Base-by-base conservation (phyloP, 2,888 invertebrate genomes). In the Melanchra persicariae region DNA sequence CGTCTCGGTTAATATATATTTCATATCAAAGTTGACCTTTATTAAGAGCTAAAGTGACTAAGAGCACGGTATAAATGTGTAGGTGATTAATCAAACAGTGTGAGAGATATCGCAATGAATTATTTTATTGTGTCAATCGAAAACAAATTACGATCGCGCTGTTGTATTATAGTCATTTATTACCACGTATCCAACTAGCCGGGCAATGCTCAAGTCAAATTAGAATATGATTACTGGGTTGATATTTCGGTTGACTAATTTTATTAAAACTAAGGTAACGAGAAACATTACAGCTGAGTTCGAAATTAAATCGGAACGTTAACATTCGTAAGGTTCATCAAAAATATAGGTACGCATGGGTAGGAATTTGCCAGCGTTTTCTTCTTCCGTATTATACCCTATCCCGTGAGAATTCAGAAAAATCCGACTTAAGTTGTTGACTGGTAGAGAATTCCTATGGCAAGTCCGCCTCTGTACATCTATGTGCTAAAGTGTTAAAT, bases 121-220 rank as follows among this genome's bases (percentile, higher is more conserved):
- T 75, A 78, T 74, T 74, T 74, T 73, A 64, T 52, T 73, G 37
- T 75, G 58, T 72, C 79, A 57, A 65, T 65, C 30, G 60, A 79
- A 76, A 51, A 74, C 73, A 72, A 78, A 78, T 78, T 78, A 74
- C 40, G 61, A 61, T 78, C 73, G 55, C 49, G 49, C 43, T 22
- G 54, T 30, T 40, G 26, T 45, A 43, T 30, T 40, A 22, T 45
- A 43, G 26, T 19, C 12, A 77, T 77, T 77, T 70, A 54, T 60
- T 52, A 45, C 6, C 54, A 68, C 30, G 17, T 49, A 43, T 37
- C 22, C 15, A 26, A 45, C 26, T 24, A 49, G 24, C 6, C 47
- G 7, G 45, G 15, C 15, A n/a, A 40, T 17, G 34, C 24, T 30
- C 6, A 34, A 43, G n/a, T 55, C 54, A 24, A 19, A 37, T 63